These are phyloP conservation scores for Spodoptera litura DNA, from an alignment of 1,140 invertebrate species.

Conservation along the genomic window DNA sequence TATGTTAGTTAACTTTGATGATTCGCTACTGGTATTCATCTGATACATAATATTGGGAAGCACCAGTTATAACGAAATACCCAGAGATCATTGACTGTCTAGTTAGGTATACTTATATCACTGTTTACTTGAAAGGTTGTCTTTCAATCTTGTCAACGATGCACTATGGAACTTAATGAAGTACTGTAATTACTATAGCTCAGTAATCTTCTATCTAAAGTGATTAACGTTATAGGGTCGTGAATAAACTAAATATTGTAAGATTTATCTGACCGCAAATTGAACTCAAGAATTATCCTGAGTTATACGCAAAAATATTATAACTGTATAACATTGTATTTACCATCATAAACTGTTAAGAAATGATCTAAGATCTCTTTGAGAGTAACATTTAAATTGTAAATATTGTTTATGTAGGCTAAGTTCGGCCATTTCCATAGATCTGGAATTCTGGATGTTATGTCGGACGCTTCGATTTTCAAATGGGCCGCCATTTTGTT, in stretches of 20 bases:
- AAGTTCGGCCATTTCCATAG: constrained; percentile 13
- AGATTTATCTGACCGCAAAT: not conserved
- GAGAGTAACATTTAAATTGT: constrained; percentile 23
- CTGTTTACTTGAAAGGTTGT: too few species aligned
- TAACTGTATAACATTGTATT: constrained; percentile 17
- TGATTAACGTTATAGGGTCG: constrained; percentile 21
- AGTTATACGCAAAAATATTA: constrained; percentile 4
- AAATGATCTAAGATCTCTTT: constrained; percentile 12
- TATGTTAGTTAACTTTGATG: not conserved
- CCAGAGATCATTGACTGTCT: too few species aligned
- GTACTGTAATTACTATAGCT: not conserved
- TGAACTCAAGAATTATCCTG: not conserved
- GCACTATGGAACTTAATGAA: not conserved
- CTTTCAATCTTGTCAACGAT: not conserved
- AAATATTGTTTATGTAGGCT: constrained; percentile 26
- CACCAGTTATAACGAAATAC: not conserved
- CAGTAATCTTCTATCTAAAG: constrained; percentile 8
- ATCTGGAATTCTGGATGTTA: constrained; percentile 22
- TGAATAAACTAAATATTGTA: constrained; percentile 25
- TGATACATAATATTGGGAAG: not conserved
- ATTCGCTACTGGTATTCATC: not conserved
- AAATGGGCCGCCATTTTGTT: constrained; percentile 11
- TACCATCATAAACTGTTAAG: not conserved
- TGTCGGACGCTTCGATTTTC: constrained; percentile 1
- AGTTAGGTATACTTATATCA: too few species aligned